phyloP scores from a whole-genome alignment of 2,888 invertebrate species.

The Ganaspis brasiliensis region DNA sequence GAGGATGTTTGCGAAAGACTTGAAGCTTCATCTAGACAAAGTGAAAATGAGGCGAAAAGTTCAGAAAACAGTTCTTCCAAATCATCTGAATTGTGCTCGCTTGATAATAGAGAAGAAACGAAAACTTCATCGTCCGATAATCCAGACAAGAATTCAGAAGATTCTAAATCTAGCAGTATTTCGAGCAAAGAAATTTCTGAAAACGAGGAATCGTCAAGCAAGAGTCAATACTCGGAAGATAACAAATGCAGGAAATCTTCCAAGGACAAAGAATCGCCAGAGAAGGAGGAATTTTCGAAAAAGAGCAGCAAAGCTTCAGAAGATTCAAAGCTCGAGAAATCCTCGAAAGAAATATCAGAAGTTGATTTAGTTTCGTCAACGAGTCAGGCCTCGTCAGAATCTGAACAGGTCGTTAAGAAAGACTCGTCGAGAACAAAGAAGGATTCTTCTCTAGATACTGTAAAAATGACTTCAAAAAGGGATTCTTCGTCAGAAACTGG shows the following conservation, averaged over 20 bases:
- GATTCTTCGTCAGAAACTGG: too few relatives aligned
- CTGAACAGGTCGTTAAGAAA: slow-evolving; percentile 67
- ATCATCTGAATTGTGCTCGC: slow-evolving; percentile 2
- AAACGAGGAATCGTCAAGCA: background rate
- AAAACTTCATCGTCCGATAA: slow-evolving; percentile 47
- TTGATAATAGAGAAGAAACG: slow-evolving; percentile 16
- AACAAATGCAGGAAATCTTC: background rate
- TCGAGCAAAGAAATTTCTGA: slow-evolving; percentile 69
- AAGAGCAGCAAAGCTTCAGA: slow-evolving; percentile 18
- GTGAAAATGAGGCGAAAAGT: background rate
- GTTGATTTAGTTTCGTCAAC: slow-evolving; percentile 48
- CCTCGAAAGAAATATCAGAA: slow-evolving; percentile 26
- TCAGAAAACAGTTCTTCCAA: slow-evolving; percentile 2
- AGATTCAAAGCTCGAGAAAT: background rate
- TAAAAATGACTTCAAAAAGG: too few relatives aligned
- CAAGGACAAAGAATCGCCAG: background rate
- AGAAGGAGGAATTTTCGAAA: background rate
- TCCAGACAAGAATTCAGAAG: background rate
- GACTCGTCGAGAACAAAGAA: slow-evolving; percentile 47
- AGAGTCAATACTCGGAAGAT: slow-evolving; percentile 57
- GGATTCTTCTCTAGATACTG: too few relatives aligned
- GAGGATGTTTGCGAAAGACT: slow-evolving; percentile 27
- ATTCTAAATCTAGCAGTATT: background rate
- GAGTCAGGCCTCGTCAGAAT: slow-evolving; percentile 64
- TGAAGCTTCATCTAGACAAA: background rate